Evolutionary conservation across 1,140 invertebrate species (phyloP).

Genomic region (Drosophila equinoxialis): DNA sequence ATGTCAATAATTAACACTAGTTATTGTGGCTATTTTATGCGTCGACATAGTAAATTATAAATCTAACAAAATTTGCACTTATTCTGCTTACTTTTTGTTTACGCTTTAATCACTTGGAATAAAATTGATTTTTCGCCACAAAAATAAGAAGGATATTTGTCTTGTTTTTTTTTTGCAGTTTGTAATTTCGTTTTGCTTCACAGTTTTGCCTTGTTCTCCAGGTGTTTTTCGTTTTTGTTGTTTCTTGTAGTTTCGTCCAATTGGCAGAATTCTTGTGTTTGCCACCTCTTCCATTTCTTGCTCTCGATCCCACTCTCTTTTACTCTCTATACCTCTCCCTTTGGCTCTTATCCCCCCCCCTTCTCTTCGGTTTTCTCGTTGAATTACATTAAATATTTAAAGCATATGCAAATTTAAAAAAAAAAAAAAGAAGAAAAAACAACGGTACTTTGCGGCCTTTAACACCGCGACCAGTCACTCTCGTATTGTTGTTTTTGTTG

Average conservation of each 20-base stretch:
- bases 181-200: slow-evolving; percentile 23
- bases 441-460: slow-evolving; percentile 62
- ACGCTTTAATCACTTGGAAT: slow-evolving; percentile 66
- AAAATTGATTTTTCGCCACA: slow-evolving; percentile 80
- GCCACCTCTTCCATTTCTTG: background rate
- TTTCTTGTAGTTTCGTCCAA: slow-evolving; percentile 42
- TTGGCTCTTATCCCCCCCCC: slow-evolving; percentile 41
- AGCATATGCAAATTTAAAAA: slow-evolving; percentile 81
- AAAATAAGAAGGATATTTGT: slow-evolving; percentile 43
- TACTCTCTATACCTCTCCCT: background rate
- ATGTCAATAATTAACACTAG: slow-evolving; percentile 77
- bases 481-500: slow-evolving; percentile 37
- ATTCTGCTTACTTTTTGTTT: slow-evolving; percentile 34
- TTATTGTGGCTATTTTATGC: slow-evolving; percentile 30
- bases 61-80: slow-evolving; percentile 8
- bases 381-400: slow-evolving; percentile 82
- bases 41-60: slow-evolving; percentile 34
- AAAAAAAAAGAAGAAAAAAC: slow-evolving; percentile 64
- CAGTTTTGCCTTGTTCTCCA: slow-evolving; percentile 14
- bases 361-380: slow-evolving; percentile 69
- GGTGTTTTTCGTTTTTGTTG: slow-evolving; percentile 31
- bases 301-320: background rate
- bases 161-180: slow-evolving; percentile 31
- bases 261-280: slow-evolving; percentile 55
- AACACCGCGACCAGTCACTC: slow-evolving; percentile 36